Conservation (phyloP, 2,797 vertebrate genomes). For the Sylvia borin region DNA sequence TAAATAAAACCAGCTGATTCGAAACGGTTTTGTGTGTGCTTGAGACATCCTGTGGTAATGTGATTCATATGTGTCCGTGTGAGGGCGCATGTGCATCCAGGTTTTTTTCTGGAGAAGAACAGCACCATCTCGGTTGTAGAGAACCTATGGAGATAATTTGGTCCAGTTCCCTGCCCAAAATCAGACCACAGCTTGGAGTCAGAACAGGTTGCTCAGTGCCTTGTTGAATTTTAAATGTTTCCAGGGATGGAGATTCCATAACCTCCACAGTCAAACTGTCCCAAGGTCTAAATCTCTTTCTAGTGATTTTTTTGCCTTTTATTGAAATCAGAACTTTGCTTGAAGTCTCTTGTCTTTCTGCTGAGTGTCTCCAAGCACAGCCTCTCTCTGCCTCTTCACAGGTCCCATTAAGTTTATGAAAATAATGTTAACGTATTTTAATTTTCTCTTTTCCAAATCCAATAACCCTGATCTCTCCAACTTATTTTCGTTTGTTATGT, state of each 20-base stretch:
- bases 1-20: not conserved
- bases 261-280: not conserved
- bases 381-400: not conserved
- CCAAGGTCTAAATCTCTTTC: not conserved
- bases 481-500: not conserved
- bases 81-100: accelerated
- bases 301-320: not conserved
- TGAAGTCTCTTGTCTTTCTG: not conserved
- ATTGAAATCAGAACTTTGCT: not conserved
- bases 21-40: not conserved
- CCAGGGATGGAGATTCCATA: not conserved
- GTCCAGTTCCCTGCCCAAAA: not conserved
- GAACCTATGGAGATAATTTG: not conserved
- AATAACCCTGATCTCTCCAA: not conserved
- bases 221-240: not conserved
- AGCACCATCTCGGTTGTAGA: not conserved
- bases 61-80: not conserved
- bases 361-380: not conserved
- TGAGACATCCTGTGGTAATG: not conserved
- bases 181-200: not conserved
- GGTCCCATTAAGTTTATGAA: not conserved
- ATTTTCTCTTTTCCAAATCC: not conserved
- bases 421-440: not conserved
- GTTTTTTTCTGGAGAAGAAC: not conserved
- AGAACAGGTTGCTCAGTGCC: accelerated